Evolutionary conservation across 2,888 invertebrate species (phyloP), one percentile per base, ranked within the genome.

Genomic region (Nephrotoma flavescens): DNA sequence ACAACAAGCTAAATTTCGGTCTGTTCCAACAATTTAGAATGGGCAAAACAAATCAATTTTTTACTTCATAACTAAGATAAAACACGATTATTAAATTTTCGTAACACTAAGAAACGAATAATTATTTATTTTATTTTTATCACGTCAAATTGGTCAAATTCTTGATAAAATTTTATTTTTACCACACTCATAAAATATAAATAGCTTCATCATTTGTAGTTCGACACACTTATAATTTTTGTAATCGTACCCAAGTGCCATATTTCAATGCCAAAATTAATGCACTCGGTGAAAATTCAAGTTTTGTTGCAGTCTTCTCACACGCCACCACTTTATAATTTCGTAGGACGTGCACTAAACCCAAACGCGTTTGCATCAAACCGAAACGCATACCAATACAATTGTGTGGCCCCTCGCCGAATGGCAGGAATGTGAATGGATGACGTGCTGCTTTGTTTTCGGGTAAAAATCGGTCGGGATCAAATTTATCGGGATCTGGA

Each of bases 321-420:
- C 41, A 41, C 9, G 41, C 83, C 11, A 42, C 41, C 41, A 83
- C 83, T 83, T 83, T 83, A 83, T 83, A 83, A 41, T 41, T 41
- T 41, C n/a, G 12, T 4, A 91, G 86, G 0, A 91, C 86, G 44
- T 89, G 88, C 0, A 89, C 89, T 42, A 91, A 87, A 12, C 90
- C 91, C 84, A 91, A 88, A 47, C 90, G 86, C 0, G 90, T 88
- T 87, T 91, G 90, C 90, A 91, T 90, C 88, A 90, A 89, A 4
- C 90, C 91, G 88, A 91, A 91, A 12, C 91, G 88, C n/a, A 90
- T 19, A 0, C 91, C 91, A 87, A 91, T 90, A 86, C 91, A 91
- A 87, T 90, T 90, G 0, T 90, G 88, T 0, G 90, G 91, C 6
- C 91, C 91, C 41, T 90, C 89, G 0, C 91, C 91, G 87, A 91